A percentile compares a stretch with the other conserved stretches of the same genome.
phyloP scores from a whole-genome alignment of 1,140 invertebrate genomes.

The Papilio polytes region DNA sequence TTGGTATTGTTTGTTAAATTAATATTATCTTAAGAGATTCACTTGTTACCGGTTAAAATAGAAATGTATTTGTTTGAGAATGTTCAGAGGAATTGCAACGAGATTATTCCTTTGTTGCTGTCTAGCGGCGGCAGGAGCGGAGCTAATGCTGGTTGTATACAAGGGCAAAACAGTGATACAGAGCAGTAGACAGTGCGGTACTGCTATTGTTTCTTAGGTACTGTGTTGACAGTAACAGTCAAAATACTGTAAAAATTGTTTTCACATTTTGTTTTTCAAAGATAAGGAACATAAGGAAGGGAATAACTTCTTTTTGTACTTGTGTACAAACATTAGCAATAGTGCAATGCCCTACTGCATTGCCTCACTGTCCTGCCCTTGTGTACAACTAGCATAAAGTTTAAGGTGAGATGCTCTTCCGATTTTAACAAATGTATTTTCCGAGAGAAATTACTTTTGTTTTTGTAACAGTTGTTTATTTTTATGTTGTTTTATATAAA shows the following conservation, averaged over 20 bases:
- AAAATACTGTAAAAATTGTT: too few species aligned
- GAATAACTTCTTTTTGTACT: too few species aligned
- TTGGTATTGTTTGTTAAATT: not conserved
- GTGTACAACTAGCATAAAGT: not conserved
- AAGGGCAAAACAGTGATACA: not conserved
- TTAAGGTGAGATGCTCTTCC: not conserved
- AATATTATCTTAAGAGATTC: not conserved
- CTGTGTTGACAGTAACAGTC: too few species aligned
- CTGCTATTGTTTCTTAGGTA: too few species aligned
- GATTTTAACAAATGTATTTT: constrained; percentile 14
- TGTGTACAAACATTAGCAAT: too few species aligned
- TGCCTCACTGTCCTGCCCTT: not conserved
- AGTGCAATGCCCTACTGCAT: not conserved
- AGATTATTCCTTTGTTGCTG: not conserved
- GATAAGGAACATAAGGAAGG: too few species aligned
- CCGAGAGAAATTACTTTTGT: constrained; percentile 3
- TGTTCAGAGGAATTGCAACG: not conserved
- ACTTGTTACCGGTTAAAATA: not conserved
- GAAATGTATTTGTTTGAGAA: not conserved
- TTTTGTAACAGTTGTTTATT: not conserved
- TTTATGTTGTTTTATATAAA: not conserved
- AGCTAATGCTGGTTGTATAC: not conserved
- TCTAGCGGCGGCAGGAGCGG: not conserved
- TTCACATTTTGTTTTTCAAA: too few species aligned
- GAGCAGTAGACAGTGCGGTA: not conserved